Percentiles rank a stretch among this genome's conserved stretches.
Evolutionary conservation across 2,797 vertebrate species (phyloP).

Genomic region (Sebastes steindachneri): DNA sequence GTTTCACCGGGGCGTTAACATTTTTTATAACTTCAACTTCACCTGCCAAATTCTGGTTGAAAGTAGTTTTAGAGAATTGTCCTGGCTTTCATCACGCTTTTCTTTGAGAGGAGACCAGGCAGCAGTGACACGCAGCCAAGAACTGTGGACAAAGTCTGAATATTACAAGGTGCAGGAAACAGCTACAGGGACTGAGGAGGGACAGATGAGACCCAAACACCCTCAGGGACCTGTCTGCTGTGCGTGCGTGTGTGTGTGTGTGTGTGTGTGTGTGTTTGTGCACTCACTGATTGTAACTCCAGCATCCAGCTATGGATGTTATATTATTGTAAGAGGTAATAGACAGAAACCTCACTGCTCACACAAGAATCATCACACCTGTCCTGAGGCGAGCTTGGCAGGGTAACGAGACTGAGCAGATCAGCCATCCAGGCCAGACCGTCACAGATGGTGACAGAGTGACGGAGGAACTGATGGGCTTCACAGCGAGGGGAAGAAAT

Average conservation of each 20-base stretch:
- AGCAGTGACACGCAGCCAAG: slow-evolving; percentile 1
- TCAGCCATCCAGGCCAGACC: slow-evolving; percentile 5
- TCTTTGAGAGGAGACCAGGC: slow-evolving; percentile 7
- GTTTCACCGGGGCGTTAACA: not conserved
- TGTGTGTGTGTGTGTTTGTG: slow-evolving; percentile 21
- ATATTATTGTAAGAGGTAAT: not conserved
- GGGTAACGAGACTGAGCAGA: slow-evolving; percentile 44
- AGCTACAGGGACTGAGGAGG: not conserved
- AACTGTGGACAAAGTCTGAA: slow-evolving; percentile 18
- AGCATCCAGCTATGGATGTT: slow-evolving; percentile 9
- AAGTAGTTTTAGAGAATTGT: not conserved
- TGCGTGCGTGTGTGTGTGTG: no score
- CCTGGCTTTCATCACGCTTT: slow-evolving; percentile 7
- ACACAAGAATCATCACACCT: slow-evolving; percentile 13
- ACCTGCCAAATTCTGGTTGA: slow-evolving; percentile 1
- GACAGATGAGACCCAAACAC: slow-evolving; percentile 4
- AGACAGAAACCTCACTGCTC: not conserved
- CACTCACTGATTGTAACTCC: slow-evolving; percentile 10
- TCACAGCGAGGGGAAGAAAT: not conserved
- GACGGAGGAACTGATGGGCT: slow-evolving; percentile 27
- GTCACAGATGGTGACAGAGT: slow-evolving; percentile 50
- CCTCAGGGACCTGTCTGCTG: slow-evolving; percentile 14
- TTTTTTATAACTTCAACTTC: not conserved
- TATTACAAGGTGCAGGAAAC: slow-evolving; percentile 14
- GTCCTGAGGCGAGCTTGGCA: slow-evolving; percentile 42